Evolutionary conservation across 2,797 vertebrate genomes (phyloP).

Genomic region (Crocodylus rhombifer): DNA sequence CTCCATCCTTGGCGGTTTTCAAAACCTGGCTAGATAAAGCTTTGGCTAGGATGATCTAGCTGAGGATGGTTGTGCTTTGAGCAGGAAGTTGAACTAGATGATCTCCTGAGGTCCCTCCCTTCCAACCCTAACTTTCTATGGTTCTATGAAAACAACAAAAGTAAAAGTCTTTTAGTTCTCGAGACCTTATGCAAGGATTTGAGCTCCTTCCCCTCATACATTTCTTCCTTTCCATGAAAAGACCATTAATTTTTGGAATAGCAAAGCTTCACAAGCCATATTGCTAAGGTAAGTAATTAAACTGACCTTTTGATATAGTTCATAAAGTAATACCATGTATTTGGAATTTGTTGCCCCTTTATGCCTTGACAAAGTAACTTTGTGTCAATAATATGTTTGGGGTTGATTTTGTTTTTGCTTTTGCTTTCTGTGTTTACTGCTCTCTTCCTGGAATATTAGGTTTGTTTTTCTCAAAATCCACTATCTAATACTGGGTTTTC

Average conservation of each 20-base stretch:
- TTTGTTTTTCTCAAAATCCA: constrained; percentile 37
- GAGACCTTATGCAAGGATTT: not conserved
- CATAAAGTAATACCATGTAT: not conserved
- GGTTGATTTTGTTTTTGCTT: not conserved
- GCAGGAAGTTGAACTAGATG: too few species aligned
- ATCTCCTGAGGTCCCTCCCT: too few species aligned
- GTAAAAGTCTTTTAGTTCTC: not conserved
- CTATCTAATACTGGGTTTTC: constrained; percentile 39
- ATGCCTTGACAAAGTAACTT: not conserved
- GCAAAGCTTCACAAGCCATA: not conserved
- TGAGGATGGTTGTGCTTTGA: too few species aligned
- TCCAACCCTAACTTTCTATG: too few species aligned
- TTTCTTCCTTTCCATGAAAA: not conserved
- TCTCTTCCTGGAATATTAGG: not conserved
- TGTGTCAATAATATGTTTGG: not conserved
- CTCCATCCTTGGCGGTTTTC: too few species aligned
- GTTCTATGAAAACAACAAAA: not conserved
- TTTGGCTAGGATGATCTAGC: too few species aligned
- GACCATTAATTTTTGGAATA: not conserved
- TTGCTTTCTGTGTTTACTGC: not conserved
- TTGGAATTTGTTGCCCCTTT: not conserved
- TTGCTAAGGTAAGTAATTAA: not conserved
- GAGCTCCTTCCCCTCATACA: not conserved
- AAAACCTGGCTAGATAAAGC: too few species aligned
- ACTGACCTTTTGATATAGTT: not conserved